Evolutionary conservation across 2,888 invertebrate species (phyloP), one percentile per base, ranked within the genome.

Genomic region (Resseliella maxima): DNA sequence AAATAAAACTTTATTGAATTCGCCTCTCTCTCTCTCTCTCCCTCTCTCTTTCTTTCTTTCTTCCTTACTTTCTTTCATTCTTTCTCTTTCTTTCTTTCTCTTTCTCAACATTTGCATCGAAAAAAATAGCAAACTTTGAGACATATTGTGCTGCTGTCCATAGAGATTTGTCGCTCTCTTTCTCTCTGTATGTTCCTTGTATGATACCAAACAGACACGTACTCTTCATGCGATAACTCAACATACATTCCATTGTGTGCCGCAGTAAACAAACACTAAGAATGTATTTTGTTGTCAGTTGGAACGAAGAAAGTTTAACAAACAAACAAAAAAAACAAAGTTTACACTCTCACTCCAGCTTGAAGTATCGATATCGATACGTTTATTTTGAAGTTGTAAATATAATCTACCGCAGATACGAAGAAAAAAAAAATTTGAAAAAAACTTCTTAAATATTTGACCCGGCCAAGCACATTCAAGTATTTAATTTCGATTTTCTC

Each of bases 1-100:
- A 72, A 72, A 72, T 31, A 72, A 35, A 72, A 72, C 72, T 72
- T 72, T 72, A 72, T 72, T 72, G 72, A 72, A 72, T 72, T 72
- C n/a, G n/a, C n/a, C n/a, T n/a, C n/a, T n/a, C n/a, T n/a, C n/a
- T n/a, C n/a, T n/a, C n/a, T n/a, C n/a, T n/a, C n/a, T n/a, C n/a
- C n/a, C n/a, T n/a, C n/a, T n/a, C n/a, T n/a, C n/a, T n/a, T n/a
- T n/a, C n/a, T n/a, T n/a, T n/a, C n/a, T n/a, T n/a, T n/a, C n/a
- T n/a, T n/a, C n/a, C n/a, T n/a, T n/a, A n/a, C n/a, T n/a, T n/a
- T n/a, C n/a, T n/a, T n/a, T n/a, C n/a, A n/a, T n/a, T n/a, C n/a
- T n/a, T n/a, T n/a, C n/a, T n/a, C n/a, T n/a, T n/a, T n/a, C n/a
- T n/a, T n/a, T n/a, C 45, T 45, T 12, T 45, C n/a, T n/a, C 72